Evolutionary conservation across 1,140 invertebrate species (phyloP).

Genomic region (Kradibia gibbosae): DNA sequence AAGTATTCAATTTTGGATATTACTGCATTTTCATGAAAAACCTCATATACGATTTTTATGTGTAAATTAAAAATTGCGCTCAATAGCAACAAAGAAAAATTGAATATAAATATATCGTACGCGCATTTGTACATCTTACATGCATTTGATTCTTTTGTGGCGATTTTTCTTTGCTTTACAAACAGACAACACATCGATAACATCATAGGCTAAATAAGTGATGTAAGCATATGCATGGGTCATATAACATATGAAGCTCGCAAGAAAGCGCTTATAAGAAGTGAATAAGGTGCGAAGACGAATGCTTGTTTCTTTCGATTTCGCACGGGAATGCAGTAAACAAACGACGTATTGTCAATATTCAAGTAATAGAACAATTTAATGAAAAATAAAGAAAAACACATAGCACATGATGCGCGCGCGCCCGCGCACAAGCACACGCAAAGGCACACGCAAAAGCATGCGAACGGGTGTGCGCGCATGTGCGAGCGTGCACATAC

Average conservation of each 20-base stretch:
- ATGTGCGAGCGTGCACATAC: too few species aligned
- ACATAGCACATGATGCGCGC: neutral
- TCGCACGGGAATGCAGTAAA: neutral
- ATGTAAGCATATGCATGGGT: neutral
- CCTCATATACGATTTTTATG: conserved; percentile 41
- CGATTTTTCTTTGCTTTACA: conserved; percentile 30
- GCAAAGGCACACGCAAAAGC: too few species aligned
- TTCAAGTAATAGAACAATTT: conserved; percentile 32
- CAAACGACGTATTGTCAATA: conserved; percentile 4
- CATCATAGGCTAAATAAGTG: conserved; percentile 18
- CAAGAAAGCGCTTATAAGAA: neutral
- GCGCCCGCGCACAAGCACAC: neutral
- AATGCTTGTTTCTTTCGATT: neutral
- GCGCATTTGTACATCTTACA: neutral
- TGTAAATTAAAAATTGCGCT: conserved; percentile 4
- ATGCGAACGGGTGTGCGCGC: too few species aligned
- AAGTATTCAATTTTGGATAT: conserved; percentile 6
- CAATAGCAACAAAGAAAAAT: conserved; percentile 10
- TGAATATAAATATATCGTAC: neutral
- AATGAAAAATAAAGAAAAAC: neutral
- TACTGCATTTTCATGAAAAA: conserved; percentile 15
- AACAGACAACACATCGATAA: neutral
- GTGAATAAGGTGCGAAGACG: conserved; percentile 3
- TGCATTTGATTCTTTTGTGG: conserved; percentile 11
- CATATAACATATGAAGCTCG: neutral